These are phyloP conservation scores for Diogma glabrata DNA, from an alignment of 2,888 invertebrate genomes.

Conservation along the genomic window DNA sequence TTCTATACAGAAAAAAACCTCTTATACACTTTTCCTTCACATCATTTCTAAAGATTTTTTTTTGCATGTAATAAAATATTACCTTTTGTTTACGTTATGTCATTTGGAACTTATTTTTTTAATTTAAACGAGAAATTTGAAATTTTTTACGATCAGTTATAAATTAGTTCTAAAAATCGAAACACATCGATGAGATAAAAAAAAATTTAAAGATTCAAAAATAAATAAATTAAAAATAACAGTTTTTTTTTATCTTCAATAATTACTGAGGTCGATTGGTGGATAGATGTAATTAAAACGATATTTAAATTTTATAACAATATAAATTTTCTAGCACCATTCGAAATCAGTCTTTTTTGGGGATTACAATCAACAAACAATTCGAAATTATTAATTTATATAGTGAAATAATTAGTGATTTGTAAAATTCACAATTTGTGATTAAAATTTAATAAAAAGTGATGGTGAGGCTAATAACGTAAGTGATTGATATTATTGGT, in stretches of 20 bases:
- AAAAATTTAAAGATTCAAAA: background rate
- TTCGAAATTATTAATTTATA: too few species aligned
- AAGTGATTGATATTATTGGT: too few species aligned
- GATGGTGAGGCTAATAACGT: too few species aligned
- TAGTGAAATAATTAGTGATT: background rate
- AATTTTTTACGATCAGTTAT: slow-evolving; percentile 5
- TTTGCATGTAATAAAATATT: slow-evolving; percentile 8
- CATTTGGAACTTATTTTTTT: slow-evolving; percentile 9
- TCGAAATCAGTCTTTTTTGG: slow-evolving; percentile 17
- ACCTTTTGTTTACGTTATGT: slow-evolving; percentile 2
- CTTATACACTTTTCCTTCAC: too few species aligned
- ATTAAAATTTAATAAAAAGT: too few species aligned
- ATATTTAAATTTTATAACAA: background rate
- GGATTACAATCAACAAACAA: background rate
- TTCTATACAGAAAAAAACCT: too few species aligned
- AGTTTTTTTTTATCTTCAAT: slow-evolving; percentile 6
- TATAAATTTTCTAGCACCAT: slow-evolving; percentile 16
- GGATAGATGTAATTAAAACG: slow-evolving; percentile 11
- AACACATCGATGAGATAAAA: background rate
- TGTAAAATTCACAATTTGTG: too few species aligned
- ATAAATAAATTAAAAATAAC: background rate
- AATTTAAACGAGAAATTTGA: slow-evolving; percentile 4
- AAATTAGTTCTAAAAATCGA: background rate
- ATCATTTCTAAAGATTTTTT: too few species aligned
- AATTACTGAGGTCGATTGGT: slow-evolving; percentile 16